phyloP scores from a whole-genome alignment of 2,888 invertebrate genomes.

The Dynastes hyllus region DNA sequence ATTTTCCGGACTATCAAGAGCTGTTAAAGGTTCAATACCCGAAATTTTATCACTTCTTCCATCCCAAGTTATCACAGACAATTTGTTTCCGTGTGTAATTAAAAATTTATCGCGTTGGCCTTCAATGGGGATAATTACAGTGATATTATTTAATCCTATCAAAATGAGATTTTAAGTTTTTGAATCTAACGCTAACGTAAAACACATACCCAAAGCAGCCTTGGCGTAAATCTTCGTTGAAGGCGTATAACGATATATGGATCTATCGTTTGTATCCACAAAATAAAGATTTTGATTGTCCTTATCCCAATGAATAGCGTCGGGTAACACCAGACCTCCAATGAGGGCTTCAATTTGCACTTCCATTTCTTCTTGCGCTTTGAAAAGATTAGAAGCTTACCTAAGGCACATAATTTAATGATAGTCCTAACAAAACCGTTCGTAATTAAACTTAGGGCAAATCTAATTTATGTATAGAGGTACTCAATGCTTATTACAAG shows the following conservation, averaged over 20 bases:
- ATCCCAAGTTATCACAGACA: slow-evolving; percentile 79
- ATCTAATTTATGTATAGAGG: not conserved
- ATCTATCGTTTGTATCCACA: slow-evolving; percentile 51
- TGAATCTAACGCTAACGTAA: not conserved
- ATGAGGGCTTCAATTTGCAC: slow-evolving; percentile 46
- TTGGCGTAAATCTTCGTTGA: slow-evolving; percentile 36
- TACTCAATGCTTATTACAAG: not conserved
- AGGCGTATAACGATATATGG: slow-evolving; percentile 48
- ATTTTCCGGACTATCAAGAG: slow-evolving; percentile 74
- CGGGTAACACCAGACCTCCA: slow-evolving; percentile 45
- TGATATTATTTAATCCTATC: slow-evolving; percentile 59
- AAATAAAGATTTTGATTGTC: slow-evolving; percentile 51
- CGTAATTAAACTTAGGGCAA: not conserved
- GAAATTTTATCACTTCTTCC: slow-evolving; percentile 73
- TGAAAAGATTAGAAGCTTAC: not conserved
- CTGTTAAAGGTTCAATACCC: slow-evolving; percentile 72
- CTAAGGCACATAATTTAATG: not conserved
- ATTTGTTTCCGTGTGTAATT: slow-evolving; percentile 75
- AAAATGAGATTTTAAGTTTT: slow-evolving; percentile 5
- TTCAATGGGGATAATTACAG: slow-evolving; percentile 79
- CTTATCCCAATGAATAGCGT: slow-evolving; percentile 48
- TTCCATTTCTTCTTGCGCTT: slow-evolving; percentile 27
- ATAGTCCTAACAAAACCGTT: not conserved
- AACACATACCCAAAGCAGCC: slow-evolving; percentile 41
- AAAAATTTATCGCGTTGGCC: slow-evolving; percentile 77